Base-by-base conservation (phyloP, 2,888 invertebrate species). In the Drosophila subquinaria region DNA sequence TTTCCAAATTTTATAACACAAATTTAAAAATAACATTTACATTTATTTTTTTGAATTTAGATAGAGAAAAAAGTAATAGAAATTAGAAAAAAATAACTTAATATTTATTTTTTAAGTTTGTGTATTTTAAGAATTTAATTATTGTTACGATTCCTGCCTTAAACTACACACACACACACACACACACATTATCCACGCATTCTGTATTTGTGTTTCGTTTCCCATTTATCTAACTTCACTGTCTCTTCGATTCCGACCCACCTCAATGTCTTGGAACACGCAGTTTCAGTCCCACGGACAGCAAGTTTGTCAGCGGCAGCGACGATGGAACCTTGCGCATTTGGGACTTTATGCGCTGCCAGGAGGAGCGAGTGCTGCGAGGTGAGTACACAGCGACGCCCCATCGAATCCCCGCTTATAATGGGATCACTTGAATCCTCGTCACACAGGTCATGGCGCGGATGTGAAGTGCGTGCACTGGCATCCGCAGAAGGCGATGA, bases 381-480 rank as follows among this genome's bases (percentile, higher is more conserved):
- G 97, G 96, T 95, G 94, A 92, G 90, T 81, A 11, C 3, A n/a
- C 6, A 35, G 13, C 13, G 2, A 20, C 9, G 1, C n/a, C n/a
- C 20, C 35, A n/a, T 13, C 9, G 42, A 11, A 4, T 38, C 4
- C 9, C 3, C 13, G 70, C 73, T 6, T 4, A 10, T 42, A 61
- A 55, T 4, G 33, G 1, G 0, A 42, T 35, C n/a, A 13, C 17
- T 48, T 63, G 15, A 10, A 10, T 56, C 9, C 4, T 4, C 23
- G 4, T 11, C 4, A 95, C 13, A 23, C 43, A 45, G 97, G 99
- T 82, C 99, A 99, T 92, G 99, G 99, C 86, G 98, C 99, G 30
- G 99, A 99, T 94, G 99, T 99, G 0, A 99, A 99, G 93, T 98
- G 99, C 94, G 98, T 99, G 6, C 99, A 99, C 93, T 99, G 99